These are phyloP conservation scores for Aphidius gifuensis DNA, from an alignment of 1,140 invertebrate species.

Conservation along the genomic window DNA sequence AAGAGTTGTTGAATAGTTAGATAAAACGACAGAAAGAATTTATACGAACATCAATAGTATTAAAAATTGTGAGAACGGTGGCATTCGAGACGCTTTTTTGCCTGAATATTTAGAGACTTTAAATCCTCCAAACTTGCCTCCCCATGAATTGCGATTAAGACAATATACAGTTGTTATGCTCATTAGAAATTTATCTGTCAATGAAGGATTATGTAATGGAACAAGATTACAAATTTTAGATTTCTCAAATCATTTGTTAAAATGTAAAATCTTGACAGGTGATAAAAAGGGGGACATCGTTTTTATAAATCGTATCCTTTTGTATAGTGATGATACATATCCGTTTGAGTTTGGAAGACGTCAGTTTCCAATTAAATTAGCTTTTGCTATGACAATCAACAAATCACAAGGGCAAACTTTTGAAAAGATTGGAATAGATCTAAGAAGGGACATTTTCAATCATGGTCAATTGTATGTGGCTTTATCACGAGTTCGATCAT, in stretches of 20 bases:
- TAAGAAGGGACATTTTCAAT: slow-evolving; percentile 29
- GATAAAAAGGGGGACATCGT: slow-evolving; percentile 20
- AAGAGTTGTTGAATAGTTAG: slow-evolving; percentile 1
- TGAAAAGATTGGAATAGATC: slow-evolving; percentile 35
- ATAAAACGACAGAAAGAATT: slow-evolving; percentile 9
- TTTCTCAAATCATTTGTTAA: slow-evolving; percentile 24
- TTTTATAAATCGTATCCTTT: slow-evolving; percentile 23
- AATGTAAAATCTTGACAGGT: slow-evolving; percentile 9
- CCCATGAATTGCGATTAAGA: slow-evolving; percentile 19
- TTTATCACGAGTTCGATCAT: slow-evolving; percentile 27
- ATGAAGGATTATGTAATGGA: slow-evolving; percentile 23
- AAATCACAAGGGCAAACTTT: slow-evolving; percentile 33
- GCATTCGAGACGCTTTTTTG: neutral
- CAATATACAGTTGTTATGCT: slow-evolving; percentile 15
- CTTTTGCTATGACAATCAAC: slow-evolving; percentile 54
- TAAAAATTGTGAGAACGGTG: neutral
- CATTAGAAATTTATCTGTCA: slow-evolving; percentile 15
- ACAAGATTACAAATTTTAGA: slow-evolving; percentile 26
- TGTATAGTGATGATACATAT: slow-evolving; percentile 21
- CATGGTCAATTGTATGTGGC: slow-evolving; percentile 41
- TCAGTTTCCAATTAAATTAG: slow-evolving; percentile 39
- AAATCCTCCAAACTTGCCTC: slow-evolving; percentile 4
- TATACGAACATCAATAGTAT: neutral
- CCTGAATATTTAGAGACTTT: slow-evolving; percentile 24
- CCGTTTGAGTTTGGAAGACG: slow-evolving; percentile 22